phyloP scores from a whole-genome alignment of 2,113 vertebrate species.

The Crotalus viridis region DNA sequence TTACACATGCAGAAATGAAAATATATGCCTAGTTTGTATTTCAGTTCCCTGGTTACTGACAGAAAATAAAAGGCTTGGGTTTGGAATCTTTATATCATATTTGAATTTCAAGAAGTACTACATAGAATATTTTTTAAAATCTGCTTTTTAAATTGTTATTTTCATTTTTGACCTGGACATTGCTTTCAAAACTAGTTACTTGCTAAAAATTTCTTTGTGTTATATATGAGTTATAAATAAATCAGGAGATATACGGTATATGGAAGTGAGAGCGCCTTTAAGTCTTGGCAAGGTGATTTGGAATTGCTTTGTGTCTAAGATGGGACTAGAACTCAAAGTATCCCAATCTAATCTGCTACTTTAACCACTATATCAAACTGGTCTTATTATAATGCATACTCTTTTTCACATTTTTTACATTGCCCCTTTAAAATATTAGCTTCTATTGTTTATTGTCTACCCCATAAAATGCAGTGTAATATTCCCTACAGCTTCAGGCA shows the following conservation, averaged over 20 bases:
- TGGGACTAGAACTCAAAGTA: not conserved
- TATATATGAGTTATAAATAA: constrained; percentile 1
- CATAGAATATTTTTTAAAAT: not conserved
- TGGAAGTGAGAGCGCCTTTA: not conserved
- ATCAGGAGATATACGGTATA: not conserved
- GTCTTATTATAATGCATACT: not conserved
- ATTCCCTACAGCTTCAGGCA: not conserved
- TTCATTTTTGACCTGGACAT: not conserved
- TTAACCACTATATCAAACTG: not conserved
- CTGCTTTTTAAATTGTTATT: not conserved
- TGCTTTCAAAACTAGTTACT: not conserved
- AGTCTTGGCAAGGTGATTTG: not conserved
- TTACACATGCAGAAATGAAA: constrained; percentile 4
- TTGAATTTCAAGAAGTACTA: not conserved
- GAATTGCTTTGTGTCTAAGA: not conserved
- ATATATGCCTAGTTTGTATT: not conserved
- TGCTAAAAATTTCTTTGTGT: not conserved
- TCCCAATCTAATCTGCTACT: not conserved
- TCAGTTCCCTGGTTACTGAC: not conserved
- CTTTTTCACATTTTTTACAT: not conserved
- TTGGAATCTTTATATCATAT: not conserved
- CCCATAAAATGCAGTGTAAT: not conserved
- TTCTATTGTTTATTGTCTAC: not conserved
- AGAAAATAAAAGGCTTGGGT: not conserved
- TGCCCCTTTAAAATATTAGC: not conserved